phyloP scores from a whole-genome alignment of 2,888 invertebrate species.

The Ametastegia equiseti region DNA sequence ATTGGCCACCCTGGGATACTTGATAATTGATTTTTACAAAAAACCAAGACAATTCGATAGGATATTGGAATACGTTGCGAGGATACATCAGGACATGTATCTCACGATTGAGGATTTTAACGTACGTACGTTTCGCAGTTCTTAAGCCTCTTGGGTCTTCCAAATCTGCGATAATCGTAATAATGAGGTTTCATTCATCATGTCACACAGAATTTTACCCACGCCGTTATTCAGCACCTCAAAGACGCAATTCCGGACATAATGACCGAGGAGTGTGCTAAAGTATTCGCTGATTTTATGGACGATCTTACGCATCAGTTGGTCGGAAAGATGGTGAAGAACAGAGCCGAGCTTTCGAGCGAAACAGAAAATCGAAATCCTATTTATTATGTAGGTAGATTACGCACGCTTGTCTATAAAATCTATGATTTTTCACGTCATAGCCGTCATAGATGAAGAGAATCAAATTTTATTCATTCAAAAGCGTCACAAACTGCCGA shows the following conservation, averaged over 20 bases:
- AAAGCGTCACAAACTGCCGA: background rate
- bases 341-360: background rate
- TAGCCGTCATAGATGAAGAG: too few relatives aligned
- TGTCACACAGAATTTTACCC: slow-evolving; percentile 6
- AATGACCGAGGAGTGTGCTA: slow-evolving; percentile 16
- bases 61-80: slow-evolving; percentile 63
- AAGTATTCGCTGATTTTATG: background rate
- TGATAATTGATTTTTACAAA: slow-evolving; percentile 62
- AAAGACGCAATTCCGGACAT: background rate
- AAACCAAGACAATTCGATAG: slow-evolving; percentile 61
- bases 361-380: background rate
- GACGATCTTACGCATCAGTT: background rate
- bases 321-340: background rate
- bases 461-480: background rate
- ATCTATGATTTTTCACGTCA: too few relatives aligned
- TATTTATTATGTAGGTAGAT: background rate
- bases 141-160: background rate
- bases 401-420: too few relatives aligned
- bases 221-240: slow-evolving; percentile 2
- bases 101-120: slow-evolving; percentile 48
- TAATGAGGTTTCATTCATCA: background rate
- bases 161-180: background rate
- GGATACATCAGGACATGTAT: slow-evolving; percentile 67
- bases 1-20: slow-evolving; percentile 62
- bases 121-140: background rate